Conservation (phyloP, 1,140 invertebrate genomes). For the Aphaenogaster floridana region DNA sequence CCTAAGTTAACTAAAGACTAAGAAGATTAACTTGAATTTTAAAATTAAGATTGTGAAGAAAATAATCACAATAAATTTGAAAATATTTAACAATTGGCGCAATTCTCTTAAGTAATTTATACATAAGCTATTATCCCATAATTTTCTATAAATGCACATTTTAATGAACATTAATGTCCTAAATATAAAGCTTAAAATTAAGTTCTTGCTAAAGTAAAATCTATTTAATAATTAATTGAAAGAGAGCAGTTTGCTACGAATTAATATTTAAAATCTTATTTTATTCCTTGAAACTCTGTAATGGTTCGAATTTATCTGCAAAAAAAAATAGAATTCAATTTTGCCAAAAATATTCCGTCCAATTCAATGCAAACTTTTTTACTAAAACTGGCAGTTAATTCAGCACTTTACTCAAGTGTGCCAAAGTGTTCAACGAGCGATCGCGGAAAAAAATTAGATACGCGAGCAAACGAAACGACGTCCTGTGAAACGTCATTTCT, state of each 20-base stretch:
- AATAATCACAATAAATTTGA: constrained; percentile 13
- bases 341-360: neutral
- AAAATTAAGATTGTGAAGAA: neutral
- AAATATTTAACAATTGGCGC: neutral
- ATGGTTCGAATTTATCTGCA: neutral
- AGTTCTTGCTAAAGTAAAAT: neutral
- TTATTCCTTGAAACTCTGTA: neutral
- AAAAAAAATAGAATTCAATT: constrained; percentile 1
- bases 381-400: constrained; percentile 40
- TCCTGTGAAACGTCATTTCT: constrained; percentile 76
- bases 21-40: neutral
- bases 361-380: neutral
- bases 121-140: neutral
- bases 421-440: constrained; percentile 27
- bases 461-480: constrained; percentile 67
- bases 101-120: neutral
- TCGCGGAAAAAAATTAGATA: constrained; percentile 33
- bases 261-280: neutral
- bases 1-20: neutral
- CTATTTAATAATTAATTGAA: constrained; percentile 2
- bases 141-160: constrained; percentile 16
- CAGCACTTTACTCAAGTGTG: constrained; percentile 33
- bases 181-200: neutral
- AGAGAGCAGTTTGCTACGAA: neutral
- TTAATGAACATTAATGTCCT: neutral